phyloP scores from a whole-genome alignment of 2,113 vertebrate species.

The Carettochelys insculpta region DNA sequence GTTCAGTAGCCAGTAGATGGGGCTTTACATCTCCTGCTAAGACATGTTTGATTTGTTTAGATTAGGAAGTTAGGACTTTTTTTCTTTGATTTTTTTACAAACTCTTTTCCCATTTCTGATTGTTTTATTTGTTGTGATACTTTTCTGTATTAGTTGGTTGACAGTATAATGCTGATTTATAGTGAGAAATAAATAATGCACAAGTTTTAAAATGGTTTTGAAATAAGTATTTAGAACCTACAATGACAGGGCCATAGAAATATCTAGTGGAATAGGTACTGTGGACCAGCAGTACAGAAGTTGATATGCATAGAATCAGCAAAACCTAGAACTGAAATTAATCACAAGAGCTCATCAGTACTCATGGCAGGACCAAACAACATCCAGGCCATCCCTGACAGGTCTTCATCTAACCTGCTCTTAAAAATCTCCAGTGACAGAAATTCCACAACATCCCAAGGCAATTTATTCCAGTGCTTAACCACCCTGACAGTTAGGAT shows the following conservation, averaged over 20 bases:
- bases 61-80: neutral
- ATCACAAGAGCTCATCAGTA: too few relatives aligned
- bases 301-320: too few relatives aligned
- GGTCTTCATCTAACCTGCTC: too few relatives aligned
- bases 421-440: too few relatives aligned
- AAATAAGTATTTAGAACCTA: neutral
- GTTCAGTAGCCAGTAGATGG: slow-evolving; percentile 54
- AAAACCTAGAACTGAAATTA: too few relatives aligned
- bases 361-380: too few relatives aligned
- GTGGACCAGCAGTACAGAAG: neutral
- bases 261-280: neutral
- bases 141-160: neutral
- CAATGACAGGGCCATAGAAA: neutral
- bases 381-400: too few relatives aligned
- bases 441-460: too few relatives aligned
- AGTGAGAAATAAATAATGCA: neutral
- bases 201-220: neutral
- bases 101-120: neutral
- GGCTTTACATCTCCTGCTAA: slow-evolving; percentile 26
- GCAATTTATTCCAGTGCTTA: too few relatives aligned
- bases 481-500: too few relatives aligned
- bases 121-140: neutral
- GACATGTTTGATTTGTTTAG: neutral
- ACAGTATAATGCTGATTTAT: neutral
- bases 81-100: neutral